Conservation (phyloP, 2,797 vertebrate genomes). For the Centropyge bicolor region DNA sequence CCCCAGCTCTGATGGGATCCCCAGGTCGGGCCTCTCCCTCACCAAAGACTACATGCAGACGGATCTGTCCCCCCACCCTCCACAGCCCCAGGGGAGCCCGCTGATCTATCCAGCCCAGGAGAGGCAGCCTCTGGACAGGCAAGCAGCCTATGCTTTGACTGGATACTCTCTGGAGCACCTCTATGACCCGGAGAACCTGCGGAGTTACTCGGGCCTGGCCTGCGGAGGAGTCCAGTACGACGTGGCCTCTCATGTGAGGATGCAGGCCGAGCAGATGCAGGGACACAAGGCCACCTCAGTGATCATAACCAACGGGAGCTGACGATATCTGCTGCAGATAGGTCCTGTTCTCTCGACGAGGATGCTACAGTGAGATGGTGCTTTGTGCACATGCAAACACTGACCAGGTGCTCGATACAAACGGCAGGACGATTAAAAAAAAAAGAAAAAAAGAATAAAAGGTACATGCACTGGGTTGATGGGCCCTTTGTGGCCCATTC, state of each 20-base stretch:
- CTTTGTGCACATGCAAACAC: slow-evolving; percentile 76
- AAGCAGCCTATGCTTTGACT: slow-evolving; percentile 91
- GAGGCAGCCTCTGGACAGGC: slow-evolving; percentile 93
- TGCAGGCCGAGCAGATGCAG: slow-evolving; percentile 94
- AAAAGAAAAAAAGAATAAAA: slow-evolving; percentile 59
- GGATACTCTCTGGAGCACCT: slow-evolving; percentile 96
- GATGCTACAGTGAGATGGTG: slow-evolving; percentile 80
- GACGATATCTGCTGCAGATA: slow-evolving; percentile 83
- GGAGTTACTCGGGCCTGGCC: slow-evolving; percentile 92
- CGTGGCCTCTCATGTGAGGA: slow-evolving; percentile 92
- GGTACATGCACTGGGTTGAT: slow-evolving; percentile 55
- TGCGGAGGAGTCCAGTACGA: slow-evolving; percentile 94
- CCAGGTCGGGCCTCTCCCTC: slow-evolving; percentile 82
- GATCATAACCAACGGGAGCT: slow-evolving; percentile 97
- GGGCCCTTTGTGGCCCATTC: slow-evolving; percentile 63
- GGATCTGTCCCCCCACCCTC: slow-evolving; percentile 89
- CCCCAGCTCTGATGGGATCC: slow-evolving; percentile 91
- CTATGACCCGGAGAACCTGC: slow-evolving; percentile 91
- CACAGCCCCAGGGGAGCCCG: slow-evolving; percentile 88
- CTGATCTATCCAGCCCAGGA: slow-evolving; percentile 90
- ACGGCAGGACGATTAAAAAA: slow-evolving; percentile 58
- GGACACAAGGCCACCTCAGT: slow-evolving; percentile 96
- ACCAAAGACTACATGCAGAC: slow-evolving; percentile 93
- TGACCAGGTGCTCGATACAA: slow-evolving; percentile 78
- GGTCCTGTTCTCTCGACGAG: slow-evolving; percentile 70